These are phyloP conservation scores for Smittia sp. DNA, from an alignment of 2,888 invertebrate species.

Conservation along the genomic window DNA sequence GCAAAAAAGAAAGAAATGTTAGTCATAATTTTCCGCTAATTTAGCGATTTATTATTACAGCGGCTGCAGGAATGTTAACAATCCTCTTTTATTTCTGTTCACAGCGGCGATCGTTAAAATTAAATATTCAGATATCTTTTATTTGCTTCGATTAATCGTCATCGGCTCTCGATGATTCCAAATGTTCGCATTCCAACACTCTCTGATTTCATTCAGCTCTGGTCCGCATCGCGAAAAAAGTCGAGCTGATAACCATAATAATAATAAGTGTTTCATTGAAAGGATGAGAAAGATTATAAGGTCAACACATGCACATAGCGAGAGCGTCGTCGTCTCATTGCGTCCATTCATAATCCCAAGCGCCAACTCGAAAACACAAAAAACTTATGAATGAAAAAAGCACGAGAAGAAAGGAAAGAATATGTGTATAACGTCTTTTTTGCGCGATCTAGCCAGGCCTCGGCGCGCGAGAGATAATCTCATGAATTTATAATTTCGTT, in stretches of 20 bases:
- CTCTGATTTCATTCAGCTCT: neutral
- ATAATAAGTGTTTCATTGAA: conserved; percentile 7
- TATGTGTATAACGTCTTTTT: neutral
- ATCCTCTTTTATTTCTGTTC: neutral
- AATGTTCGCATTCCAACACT: conserved; percentile 16
- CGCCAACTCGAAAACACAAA: neutral
- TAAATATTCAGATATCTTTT: neutral
- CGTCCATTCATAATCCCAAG: conserved; percentile 21
- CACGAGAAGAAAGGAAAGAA: neutral
- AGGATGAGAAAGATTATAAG: conserved; percentile 35
- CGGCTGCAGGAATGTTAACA: neutral
- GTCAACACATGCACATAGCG: conserved; percentile 27
- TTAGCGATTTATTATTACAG: conserved; percentile 15
- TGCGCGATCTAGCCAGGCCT: neutral
- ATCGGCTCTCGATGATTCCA: neutral
- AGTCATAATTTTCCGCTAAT: conserved; percentile 9
- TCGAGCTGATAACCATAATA: conserved; percentile 20
- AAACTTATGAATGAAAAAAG: conserved; percentile 14
- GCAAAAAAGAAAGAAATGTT: conserved; percentile 9
- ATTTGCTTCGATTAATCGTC: neutral
- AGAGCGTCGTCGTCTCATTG: neutral
- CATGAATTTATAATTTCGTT: conserved; percentile 15
- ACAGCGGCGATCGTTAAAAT: neutral
- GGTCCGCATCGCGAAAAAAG: neutral
- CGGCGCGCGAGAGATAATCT: neutral